phyloP scores from a whole-genome alignment of 2,797 vertebrate species.

The Lerista edwardsae region DNA sequence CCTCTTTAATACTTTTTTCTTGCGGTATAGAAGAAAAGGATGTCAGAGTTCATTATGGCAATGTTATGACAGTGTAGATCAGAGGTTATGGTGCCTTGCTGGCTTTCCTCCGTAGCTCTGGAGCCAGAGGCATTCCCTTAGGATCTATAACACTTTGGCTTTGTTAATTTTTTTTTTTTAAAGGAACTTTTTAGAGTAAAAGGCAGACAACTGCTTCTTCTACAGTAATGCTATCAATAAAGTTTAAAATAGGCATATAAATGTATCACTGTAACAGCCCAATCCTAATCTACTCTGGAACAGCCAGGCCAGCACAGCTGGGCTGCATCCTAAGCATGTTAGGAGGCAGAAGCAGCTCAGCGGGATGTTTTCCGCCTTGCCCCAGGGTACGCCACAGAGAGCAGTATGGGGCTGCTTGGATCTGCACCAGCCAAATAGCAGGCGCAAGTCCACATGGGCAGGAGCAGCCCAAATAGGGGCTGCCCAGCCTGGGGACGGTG shows the following conservation, averaged over 20 bases:
- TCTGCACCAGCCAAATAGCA: no score
- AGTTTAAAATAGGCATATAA: neutral
- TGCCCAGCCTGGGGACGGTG: no score
- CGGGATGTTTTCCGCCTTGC: no score
- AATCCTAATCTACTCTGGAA: no score
- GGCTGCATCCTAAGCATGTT: no score
- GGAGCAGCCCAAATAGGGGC: no score
- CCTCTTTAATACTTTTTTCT: neutral
- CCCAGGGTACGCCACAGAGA: no score
- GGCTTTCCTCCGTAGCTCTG: fast-evolving
- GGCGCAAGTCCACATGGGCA: no score
- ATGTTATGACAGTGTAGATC: neutral
- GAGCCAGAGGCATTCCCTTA: neutral
- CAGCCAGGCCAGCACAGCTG: no score
- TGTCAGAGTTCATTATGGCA: neutral
- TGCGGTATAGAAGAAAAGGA: neutral
- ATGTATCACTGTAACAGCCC: neutral
- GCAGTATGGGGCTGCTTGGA: no score
- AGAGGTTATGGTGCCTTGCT: constrained; percentile 27
- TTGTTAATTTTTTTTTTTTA: neutral
- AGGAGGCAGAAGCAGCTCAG: no score
- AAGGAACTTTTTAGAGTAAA: neutral
- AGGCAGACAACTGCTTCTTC: constrained; percentile 22
- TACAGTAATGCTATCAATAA: constrained; percentile 13
- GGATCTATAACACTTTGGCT: neutral